Conservation (phyloP, 2,113 vertebrate genomes). For the Sceloporus undulatus region DNA sequence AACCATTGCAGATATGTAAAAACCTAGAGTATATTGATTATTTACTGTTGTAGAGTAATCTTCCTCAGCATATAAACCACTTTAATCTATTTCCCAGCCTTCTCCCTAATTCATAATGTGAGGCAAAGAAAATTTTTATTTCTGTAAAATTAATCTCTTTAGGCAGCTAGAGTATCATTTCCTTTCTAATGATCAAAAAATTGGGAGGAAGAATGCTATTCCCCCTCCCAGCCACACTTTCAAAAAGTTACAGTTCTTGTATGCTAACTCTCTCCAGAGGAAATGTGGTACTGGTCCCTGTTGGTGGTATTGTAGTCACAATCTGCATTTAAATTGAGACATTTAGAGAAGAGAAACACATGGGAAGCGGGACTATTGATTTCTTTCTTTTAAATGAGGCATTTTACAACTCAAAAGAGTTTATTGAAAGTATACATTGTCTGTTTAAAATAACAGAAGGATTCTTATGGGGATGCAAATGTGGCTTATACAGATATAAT, state of each 20-base stretch:
- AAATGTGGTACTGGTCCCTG: conserved; percentile 28
- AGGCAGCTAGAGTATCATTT: conserved; percentile 20
- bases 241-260: conserved; percentile 39
- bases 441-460: conserved; percentile 36
- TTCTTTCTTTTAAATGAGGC: conserved; percentile 50
- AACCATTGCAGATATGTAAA: too few species aligned
- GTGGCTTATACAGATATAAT: conserved; percentile 12
- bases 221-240: background rate
- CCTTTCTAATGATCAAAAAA: conserved; percentile 23
- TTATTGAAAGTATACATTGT: conserved; percentile 26
- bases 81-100: conserved; percentile 16
- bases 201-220: fast-evolving
- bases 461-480: conserved; percentile 41
- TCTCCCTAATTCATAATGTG: conserved; percentile 36
- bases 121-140: conserved; percentile 14
- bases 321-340: conserved; percentile 56
- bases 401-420: conserved; percentile 54
- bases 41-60: background rate
- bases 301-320: conserved; percentile 35
- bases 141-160: conserved; percentile 53
- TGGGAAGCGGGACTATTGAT: conserved; percentile 32
- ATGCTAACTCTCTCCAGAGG: background rate
- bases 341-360: conserved; percentile 51
- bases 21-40: background rate
- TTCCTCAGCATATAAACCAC: background rate